Evolutionary conservation across 1,140 invertebrate species (phyloP).

Genomic region (Nasonia vitripennis): DNA sequence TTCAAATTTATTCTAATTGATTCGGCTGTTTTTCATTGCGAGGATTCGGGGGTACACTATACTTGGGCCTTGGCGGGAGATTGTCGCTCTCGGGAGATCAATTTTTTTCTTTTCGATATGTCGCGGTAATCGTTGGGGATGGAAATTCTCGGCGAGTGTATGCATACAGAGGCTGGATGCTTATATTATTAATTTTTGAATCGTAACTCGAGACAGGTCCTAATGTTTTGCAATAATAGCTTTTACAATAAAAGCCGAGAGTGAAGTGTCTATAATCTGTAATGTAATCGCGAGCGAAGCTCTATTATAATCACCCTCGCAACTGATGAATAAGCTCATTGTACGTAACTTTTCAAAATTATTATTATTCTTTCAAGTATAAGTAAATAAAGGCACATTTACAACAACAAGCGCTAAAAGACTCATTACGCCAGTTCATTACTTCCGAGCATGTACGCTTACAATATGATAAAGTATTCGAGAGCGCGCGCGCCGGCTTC

Average conservation of each 20-base stretch:
- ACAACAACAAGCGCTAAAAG: too few species aligned
- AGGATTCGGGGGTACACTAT: not conserved
- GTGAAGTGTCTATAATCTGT: too few species aligned
- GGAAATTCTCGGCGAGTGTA: not conserved
- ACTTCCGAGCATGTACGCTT: not conserved
- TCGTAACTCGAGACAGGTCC: not conserved
- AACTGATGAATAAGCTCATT: too few species aligned
- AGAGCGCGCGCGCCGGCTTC: too few species aligned
- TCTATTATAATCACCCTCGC: too few species aligned
- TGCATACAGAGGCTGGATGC: not conserved
- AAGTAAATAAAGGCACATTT: too few species aligned
- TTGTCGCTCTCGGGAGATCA: not conserved
- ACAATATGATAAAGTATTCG: not conserved
- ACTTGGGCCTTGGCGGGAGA: not conserved
- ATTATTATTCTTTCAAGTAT: too few species aligned
- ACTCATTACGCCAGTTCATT: not conserved
- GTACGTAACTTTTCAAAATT: too few species aligned
- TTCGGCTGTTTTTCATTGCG: constrained; percentile 5
- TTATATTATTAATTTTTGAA: not conserved
- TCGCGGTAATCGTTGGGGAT: too few species aligned
- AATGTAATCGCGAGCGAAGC: too few species aligned
- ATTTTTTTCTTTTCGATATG: not conserved
- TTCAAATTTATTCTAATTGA: constrained; percentile 30
- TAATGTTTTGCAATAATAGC: not conserved
- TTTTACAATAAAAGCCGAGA: too few species aligned